Base-by-base conservation (phyloP, 2,888 invertebrate genomes). In the Abscondita cerata region DNA sequence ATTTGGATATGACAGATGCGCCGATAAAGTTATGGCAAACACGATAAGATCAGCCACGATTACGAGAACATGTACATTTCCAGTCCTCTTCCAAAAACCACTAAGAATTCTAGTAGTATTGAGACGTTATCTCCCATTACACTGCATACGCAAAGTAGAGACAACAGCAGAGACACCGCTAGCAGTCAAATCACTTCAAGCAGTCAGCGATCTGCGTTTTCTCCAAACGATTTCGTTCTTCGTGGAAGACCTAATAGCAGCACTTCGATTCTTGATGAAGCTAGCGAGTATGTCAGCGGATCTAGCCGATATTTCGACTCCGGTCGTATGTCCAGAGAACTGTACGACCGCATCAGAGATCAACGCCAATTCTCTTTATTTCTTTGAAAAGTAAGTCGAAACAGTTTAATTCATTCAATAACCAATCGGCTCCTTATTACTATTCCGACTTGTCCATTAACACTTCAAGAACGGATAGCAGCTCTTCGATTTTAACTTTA, bases 361-460 rank as follows among this genome's bases (percentile, higher is more conserved):
- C 12, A 65, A 66, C 16, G 63, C 69, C 1, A 60, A 62, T 11
- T 57, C 71, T 9, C 66, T 72, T 40, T 75, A 73, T 34, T 66
- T 65, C 25, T 33, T 59, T 18, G 60, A 51, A 56, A n/a, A 38
- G 19, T 15, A 54, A 52, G 52, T 41, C 33, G 12, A 50, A 54
- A 34, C 52, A 40, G 13, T 51, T 52, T 2, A 50, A 53, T 38
- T 52, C 50, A 2, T 67, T 71, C 13, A 63, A 57, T 36, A 72
- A 69, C 51, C 87, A 89, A 64, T 86, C 88, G 56, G 92, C 92
- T 31, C 93, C 94, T 0, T 94, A 94, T 74, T 94, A 94, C 74
- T 94, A 94, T 76, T 93, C 94, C 0, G 94, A 95, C 78, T 82
- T 88, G 51, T 88, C 83, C 1, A 72, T 78, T 70, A 76, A 77